Percentiles rank a stretch among this genome's conserved stretches.
Evolutionary conservation across 92 coral and sea anemone genomes (phyloP).

Genomic region (Epizoanthus ramosus): DNA sequence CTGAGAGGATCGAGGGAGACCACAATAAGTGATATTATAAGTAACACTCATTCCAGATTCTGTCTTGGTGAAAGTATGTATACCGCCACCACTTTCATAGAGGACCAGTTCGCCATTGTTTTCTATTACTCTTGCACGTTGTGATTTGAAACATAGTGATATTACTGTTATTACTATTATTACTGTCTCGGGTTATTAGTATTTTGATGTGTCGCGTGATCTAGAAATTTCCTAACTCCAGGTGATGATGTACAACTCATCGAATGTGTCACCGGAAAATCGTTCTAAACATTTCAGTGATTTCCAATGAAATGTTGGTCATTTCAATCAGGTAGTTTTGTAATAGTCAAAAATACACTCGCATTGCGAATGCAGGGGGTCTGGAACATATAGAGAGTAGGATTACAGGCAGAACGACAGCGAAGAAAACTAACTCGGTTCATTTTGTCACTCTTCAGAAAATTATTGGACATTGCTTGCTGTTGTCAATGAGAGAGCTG

Average conservation of each 20-base stretch:
- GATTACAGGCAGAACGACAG: background rate
- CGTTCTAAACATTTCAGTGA: constrained; percentile 26
- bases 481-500: constrained; percentile 38
- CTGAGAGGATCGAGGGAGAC: background rate
- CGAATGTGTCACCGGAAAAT: constrained; percentile 11
- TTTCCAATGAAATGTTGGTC: constrained; percentile 36
- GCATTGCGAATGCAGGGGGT: constrained; percentile 17
- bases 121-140: background rate
- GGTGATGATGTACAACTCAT: constrained; percentile 5
- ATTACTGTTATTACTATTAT: no score
- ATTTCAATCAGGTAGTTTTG: constrained; percentile 12
- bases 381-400: background rate
- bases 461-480: background rate
- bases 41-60: background rate
- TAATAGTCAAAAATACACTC: constrained; percentile 23
- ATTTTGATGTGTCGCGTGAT: constrained; percentile 17
- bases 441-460: background rate
- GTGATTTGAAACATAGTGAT: background rate
- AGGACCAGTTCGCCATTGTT: background rate
- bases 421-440: background rate
- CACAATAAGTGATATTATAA: background rate
- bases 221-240: background rate
- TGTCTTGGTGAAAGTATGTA: background rate
- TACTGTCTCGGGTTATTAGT: background rate
- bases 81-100: background rate